A percentile compares a stretch with the other conserved stretches of the same genome.
phyloP scores from a whole-genome alignment of 2,888 invertebrate species.

The Metallyticus violacea region DNA sequence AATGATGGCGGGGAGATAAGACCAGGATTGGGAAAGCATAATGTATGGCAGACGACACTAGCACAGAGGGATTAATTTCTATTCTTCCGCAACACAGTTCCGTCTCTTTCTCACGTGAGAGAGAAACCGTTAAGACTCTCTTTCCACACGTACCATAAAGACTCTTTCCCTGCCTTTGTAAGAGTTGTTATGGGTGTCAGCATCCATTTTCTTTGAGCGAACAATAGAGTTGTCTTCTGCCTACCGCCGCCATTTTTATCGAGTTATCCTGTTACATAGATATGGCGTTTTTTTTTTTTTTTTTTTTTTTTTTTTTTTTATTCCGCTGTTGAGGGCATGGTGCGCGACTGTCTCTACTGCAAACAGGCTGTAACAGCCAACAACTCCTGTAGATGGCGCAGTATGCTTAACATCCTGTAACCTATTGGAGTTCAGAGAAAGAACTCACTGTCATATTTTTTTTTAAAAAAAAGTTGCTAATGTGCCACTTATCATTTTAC shows the following conservation, averaged over 20 bases:
- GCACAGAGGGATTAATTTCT: not conserved
- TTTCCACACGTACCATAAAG: not conserved
- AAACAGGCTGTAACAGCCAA: no score
- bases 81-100: not conserved
- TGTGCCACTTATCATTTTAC: no score
- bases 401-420: no score
- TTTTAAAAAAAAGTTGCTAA: no score
- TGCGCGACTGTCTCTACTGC: not conserved
- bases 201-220: not conserved
- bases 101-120: no score
- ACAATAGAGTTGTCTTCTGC: not conserved
- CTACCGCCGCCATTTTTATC: not conserved
- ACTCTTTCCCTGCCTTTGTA: no score
- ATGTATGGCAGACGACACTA: not conserved
- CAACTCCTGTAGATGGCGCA: no score
- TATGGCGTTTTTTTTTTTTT: conserved; percentile 37
- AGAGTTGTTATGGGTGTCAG: not conserved
- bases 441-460: no score
- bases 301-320: no score
- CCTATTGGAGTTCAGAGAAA: no score
- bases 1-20: not conserved
- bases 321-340: not conserved
- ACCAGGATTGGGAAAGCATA: not conserved
- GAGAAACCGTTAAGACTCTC: not conserved
- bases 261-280: conserved; percentile 3